Percentiles rank a stretch among this genome's conserved stretches.
phyloP scores from a whole-genome alignment of 2,888 invertebrate species.

The Ommatoiulus sabulosus region DNA sequence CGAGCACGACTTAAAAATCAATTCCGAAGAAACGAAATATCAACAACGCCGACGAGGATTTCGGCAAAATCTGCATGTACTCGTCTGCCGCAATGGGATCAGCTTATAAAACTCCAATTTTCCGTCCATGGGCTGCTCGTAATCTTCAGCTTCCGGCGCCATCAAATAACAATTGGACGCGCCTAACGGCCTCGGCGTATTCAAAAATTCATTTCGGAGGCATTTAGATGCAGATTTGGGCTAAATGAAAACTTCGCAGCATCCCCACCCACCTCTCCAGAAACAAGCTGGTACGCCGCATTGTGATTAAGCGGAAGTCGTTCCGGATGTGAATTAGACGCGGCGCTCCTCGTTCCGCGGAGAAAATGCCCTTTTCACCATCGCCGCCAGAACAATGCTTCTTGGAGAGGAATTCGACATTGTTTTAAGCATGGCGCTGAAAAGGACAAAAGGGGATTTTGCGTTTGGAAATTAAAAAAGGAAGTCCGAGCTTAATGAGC shows the following conservation, averaged over 20 bases:
- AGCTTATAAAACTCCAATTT: conserved; percentile 27
- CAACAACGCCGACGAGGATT: neutral
- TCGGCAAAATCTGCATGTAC: neutral
- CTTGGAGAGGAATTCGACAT: neutral
- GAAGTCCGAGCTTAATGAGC: too few species aligned
- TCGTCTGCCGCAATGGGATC: neutral
- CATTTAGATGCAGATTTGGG: conserved; percentile 38
- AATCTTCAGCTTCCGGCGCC: conserved; percentile 29
- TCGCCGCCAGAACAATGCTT: neutral
- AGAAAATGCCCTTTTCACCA: neutral
- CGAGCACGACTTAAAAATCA: neutral
- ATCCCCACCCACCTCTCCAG: conserved; percentile 23
- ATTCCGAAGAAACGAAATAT: neutral
- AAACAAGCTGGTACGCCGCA: conserved; percentile 17
- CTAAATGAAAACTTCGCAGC: conserved; percentile 30
- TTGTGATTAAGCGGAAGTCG: conserved; percentile 30
- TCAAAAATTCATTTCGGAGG: conserved; percentile 43
- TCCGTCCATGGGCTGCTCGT: neutral
- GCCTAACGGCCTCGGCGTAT: neutral
- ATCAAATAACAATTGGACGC: conserved; percentile 43
- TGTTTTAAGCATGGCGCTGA: neutral
- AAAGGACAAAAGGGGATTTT: neutral
- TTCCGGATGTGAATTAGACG: conserved; percentile 10
- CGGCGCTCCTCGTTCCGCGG: neutral
- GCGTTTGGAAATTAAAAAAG: neutral